A percentile compares a stretch with the other conserved stretches of the same genome.
Conservation (phyloP, 2,797 vertebrate species). For the Gymnoscopelus microlampas region DNA sequence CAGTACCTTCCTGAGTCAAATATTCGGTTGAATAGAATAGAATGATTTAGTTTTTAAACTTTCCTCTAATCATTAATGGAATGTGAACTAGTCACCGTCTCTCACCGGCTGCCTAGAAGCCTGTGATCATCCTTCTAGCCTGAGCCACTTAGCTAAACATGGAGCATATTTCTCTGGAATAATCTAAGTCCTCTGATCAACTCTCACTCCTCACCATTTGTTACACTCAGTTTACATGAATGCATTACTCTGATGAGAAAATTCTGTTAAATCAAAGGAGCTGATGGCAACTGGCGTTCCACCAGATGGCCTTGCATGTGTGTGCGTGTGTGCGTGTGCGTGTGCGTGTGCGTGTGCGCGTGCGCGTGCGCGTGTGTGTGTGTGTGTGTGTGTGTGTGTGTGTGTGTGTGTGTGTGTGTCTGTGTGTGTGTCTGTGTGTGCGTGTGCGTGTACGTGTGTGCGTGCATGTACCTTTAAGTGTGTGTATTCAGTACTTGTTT, state of each 20-base stretch:
- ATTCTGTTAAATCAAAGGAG: constrained; percentile 39
- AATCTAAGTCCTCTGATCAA: constrained; percentile 18
- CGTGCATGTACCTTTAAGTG: no score
- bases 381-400: background rate
- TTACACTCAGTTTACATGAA: constrained; percentile 22
- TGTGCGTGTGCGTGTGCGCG: constrained; percentile 11
- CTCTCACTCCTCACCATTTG: constrained; percentile 19
- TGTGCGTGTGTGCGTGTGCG: constrained; percentile 1
- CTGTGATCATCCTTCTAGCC: background rate
- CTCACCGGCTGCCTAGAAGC: background rate
- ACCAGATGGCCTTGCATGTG: constrained; percentile 23
- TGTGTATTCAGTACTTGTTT: no score
- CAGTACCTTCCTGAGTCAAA: background rate
- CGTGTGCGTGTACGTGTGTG: constrained; percentile 5
- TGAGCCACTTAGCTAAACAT: constrained; percentile 4
- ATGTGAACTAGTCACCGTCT: background rate
- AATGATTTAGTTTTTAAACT: background rate
- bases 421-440: constrained; percentile 3
- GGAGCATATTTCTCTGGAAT: constrained; percentile 2
- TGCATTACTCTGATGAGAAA: constrained; percentile 54
- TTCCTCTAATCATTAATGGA: background rate
- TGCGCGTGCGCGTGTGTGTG: background rate
- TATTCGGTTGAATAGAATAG: background rate
- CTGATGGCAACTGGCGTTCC: constrained; percentile 21
- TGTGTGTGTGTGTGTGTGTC: constrained; percentile 7